Base-by-base conservation (phyloP, 2,888 invertebrate species). In the Oscheius sp. region DNA sequence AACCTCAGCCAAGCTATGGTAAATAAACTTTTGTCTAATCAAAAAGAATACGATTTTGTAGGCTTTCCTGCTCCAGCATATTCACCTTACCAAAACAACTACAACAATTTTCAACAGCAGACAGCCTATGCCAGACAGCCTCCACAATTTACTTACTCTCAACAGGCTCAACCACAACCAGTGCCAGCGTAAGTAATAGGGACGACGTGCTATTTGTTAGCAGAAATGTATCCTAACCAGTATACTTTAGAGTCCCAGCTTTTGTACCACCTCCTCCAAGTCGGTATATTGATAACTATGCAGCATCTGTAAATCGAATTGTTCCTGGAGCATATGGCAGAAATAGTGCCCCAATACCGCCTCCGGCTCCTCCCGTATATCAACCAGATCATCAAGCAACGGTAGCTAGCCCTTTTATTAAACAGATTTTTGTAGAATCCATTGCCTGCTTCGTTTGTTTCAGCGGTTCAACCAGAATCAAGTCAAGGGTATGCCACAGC, bases 231-330 rank as follows among this genome's bases (percentile, higher is more conserved):
- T 20, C 8, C 48, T 48, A 20, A 6, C 5, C 48, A 20, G 20
- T 48, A 48, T 25, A 15, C n/a, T n/a, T n/a, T n/a, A n/a, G n/a
- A n/a, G n/a, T n/a, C n/a, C n/a, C n/a, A 42, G 42, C 50, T 2
- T 27, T 15, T 25, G 50, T 45, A 10, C 61, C 61, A 6, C 42
- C 25, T 29, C 45, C 61, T 42, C 61, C 61, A n/a, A 61, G 29
- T n/a, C 25, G 61, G 17, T 42, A 29, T n/a, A 34, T 55, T 4
- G 61, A 61, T 20, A 61, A 17, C 31, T 61, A 61, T 45, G 61
- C 45, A 2, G 17, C 31, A 17, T 20, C 48, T 48, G 12, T 25
- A 25, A 48, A 48, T 25, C n/a, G 50, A 25, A 33, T 2, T 10
- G 12, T 34, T 20, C 20, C 27, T 17, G 33, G 15, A 20, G 45